Evolutionary conservation across 2,888 invertebrate species (phyloP).

Genomic region (Lobophora halterata): DNA sequence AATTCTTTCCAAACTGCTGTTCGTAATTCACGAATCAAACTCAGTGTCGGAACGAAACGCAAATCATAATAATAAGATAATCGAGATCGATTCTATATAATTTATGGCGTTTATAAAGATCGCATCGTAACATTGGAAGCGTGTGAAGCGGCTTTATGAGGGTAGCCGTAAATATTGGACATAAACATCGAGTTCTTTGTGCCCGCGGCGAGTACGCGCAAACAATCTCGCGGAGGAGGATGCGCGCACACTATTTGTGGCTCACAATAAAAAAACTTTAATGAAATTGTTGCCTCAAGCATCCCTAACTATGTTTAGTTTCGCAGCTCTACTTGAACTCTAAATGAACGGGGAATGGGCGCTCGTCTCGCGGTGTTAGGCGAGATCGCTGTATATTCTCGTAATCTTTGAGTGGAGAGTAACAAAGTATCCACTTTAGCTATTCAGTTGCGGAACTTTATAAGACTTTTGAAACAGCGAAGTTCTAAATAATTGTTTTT

Average conservation of each 20-base stretch:
- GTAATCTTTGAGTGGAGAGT: conserved; percentile 6
- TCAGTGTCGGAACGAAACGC: background rate
- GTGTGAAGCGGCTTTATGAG: conserved; percentile 17
- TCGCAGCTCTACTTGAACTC: background rate
- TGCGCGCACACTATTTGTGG: conserved; percentile 12
- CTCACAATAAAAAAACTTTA: conserved; percentile 19
- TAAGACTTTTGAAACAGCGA: no score
- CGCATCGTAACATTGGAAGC: conserved; percentile 23
- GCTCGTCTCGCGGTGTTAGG: conserved; percentile 4
- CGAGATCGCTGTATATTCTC: conserved; percentile 1
- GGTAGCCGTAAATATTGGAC: conserved; percentile 22
- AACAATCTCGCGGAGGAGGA: conserved; percentile 11
- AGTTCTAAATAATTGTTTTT: no score
- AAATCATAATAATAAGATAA: conserved; percentile 20
- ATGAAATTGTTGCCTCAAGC: conserved; percentile 15
- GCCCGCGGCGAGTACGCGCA: conserved; percentile 1
- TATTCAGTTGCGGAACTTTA: no score
- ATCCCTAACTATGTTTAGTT: conserved; percentile 13
- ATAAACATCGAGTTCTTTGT: conserved; percentile 14
- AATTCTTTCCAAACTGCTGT: conserved; percentile 16
- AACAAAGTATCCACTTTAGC: no score
- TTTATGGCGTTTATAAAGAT: conserved; percentile 25
- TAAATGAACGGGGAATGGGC: background rate
- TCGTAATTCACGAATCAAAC: conserved; percentile 8
- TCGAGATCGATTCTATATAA: conserved; percentile 25